Conservation (phyloP, 64 coral and sea anemone species). For the Cladopsammia gracilis region DNA sequence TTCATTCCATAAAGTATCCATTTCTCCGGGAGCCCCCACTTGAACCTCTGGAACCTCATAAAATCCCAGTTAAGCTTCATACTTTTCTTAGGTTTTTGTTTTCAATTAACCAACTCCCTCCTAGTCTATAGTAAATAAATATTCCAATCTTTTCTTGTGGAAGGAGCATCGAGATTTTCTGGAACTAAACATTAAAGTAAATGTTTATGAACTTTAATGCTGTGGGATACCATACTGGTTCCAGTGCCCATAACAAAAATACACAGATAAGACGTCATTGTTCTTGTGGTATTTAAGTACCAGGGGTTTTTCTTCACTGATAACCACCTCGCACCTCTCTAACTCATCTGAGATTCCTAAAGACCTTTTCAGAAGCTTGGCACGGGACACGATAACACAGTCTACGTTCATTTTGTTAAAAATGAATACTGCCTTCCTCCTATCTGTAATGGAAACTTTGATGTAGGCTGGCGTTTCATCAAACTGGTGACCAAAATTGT, state of each 20-base stretch:
- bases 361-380: background rate
- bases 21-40: too few species aligned
- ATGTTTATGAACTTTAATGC: slow-evolving; percentile 26
- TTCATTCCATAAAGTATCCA: too few species aligned
- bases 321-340: slow-evolving; percentile 13
- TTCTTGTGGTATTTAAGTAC: slow-evolving; percentile 46
- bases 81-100: background rate
- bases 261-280: slow-evolving; percentile 39
- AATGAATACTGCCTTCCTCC: slow-evolving; percentile 35
- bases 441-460: slow-evolving; percentile 45
- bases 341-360: background rate
- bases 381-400: background rate
- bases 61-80: background rate
- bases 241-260: slow-evolving; percentile 35
- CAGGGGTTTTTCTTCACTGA: slow-evolving; percentile 31
- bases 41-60: too few species aligned
- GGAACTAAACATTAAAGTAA: slow-evolving; percentile 7
- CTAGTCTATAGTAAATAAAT: background rate
- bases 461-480: slow-evolving; percentile 30
- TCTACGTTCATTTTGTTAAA: slow-evolving; percentile 30
- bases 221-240: slow-evolving; percentile 43
- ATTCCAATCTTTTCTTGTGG: slow-evolving; percentile 31
- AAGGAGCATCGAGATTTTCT: slow-evolving; percentile 32
- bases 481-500: slow-evolving; percentile 24
- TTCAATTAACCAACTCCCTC: slow-evolving; percentile 22